Evolutionary conservation across 2,888 invertebrate genomes (phyloP).

Genomic region (Chymomyza procnemis): DNA sequence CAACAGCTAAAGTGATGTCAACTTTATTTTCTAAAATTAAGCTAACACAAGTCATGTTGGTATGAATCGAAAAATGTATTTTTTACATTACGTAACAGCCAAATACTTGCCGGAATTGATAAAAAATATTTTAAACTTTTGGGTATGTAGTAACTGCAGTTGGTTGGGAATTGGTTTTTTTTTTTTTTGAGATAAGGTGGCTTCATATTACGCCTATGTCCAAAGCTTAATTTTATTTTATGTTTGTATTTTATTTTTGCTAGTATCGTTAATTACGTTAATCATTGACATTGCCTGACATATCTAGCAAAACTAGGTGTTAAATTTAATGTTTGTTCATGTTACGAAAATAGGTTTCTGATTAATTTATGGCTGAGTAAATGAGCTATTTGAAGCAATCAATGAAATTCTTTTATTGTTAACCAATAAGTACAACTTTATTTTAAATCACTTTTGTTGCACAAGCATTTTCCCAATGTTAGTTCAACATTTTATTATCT

Average conservation of each 20-base stretch:
- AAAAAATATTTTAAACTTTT: not conserved
- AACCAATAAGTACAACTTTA: not conserved
- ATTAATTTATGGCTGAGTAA: not conserved
- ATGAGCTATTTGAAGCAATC: not conserved
- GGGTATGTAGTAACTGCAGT: not conserved
- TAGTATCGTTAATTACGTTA: not conserved
- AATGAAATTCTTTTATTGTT: not conserved
- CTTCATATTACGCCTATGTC: too few species aligned
- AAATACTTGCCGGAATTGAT: not conserved
- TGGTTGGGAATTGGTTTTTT: not conserved
- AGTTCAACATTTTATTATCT: not conserved
- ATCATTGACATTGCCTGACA: not conserved
- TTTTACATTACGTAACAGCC: constrained; percentile 27
- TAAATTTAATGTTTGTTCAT: not conserved
- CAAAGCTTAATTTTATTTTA: not conserved
- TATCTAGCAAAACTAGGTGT: not conserved
- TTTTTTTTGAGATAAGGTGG: not conserved
- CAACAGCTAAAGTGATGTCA: not conserved
- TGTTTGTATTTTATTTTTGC: not conserved
- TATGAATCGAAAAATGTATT: not conserved
- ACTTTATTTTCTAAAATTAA: not conserved
- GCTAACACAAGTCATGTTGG: not conserved
- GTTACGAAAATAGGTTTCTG: not conserved
- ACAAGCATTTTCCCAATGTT: constrained; percentile 15
- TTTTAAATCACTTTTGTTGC: not conserved